phyloP scores from a whole-genome alignment of 2,113 vertebrate species.

The Ammodytes dubius region DNA sequence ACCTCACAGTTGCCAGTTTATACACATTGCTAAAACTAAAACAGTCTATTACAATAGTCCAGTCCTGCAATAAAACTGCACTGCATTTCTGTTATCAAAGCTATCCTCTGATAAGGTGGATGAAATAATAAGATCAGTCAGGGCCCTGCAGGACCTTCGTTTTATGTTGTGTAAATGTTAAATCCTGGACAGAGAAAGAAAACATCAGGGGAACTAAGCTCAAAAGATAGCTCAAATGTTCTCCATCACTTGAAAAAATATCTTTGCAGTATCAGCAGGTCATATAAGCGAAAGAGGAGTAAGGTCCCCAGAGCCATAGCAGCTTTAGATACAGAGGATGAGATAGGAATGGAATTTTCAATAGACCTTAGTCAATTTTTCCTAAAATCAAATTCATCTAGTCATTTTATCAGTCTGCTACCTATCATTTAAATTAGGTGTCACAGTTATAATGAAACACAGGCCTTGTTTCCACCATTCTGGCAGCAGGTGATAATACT shows the following conservation, averaged over 20 bases:
- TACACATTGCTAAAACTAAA: too few relatives aligned
- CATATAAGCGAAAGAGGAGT: neutral
- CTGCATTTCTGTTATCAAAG: too few relatives aligned
- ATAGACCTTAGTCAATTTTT: too few relatives aligned
- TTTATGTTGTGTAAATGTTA: neutral
- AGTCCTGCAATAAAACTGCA: too few relatives aligned
- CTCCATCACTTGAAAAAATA: neutral
- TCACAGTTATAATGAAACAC: neutral
- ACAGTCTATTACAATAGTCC: too few relatives aligned
- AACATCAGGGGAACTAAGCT: too few relatives aligned
- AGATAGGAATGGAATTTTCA: neutral
- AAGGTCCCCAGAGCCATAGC: neutral
- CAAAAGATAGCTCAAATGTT: neutral
- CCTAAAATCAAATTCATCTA: too few relatives aligned
- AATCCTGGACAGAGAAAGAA: neutral
- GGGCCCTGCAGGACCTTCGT: neutral
- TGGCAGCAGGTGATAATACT: constrained; percentile 4
- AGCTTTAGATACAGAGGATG: neutral
- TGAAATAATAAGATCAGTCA: too few relatives aligned
- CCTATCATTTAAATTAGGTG: neutral
- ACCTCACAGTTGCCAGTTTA: too few relatives aligned
- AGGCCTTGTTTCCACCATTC: neutral
- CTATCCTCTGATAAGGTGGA: too few relatives aligned
- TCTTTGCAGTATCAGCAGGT: neutral
- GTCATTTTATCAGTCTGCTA: neutral